Evolutionary conservation across 2,888 invertebrate species (phyloP).

Genomic region (Smittia sp.): DNA sequence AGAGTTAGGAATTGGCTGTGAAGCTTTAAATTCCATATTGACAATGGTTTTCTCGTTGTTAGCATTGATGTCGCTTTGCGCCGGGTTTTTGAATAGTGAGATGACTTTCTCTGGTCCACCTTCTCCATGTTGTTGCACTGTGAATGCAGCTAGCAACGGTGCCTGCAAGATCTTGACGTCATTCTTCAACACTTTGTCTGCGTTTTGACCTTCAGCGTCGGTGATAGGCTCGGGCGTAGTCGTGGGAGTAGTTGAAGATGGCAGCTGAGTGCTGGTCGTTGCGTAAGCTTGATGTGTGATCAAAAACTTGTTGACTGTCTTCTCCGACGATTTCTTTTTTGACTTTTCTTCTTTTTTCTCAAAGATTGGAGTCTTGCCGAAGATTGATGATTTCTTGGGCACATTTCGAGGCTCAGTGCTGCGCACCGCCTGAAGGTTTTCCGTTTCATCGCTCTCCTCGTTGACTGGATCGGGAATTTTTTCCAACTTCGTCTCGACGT

Average conservation of each 20-base stretch:
- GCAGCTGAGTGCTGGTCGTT: slow-evolving; percentile 53
- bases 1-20: slow-evolving; percentile 39
- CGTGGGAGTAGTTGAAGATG: slow-evolving; percentile 57
- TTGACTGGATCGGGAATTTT: slow-evolving; percentile 47
- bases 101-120: slow-evolving; percentile 78
- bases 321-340: slow-evolving; percentile 47
- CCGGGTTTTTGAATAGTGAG: slow-evolving; percentile 62
- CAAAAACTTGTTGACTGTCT: slow-evolving; percentile 45
- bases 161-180: slow-evolving; percentile 79
- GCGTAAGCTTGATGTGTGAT: slow-evolving; percentile 43
- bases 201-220: slow-evolving; percentile 65
- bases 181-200: slow-evolving; percentile 64
- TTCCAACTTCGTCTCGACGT: slow-evolving; percentile 53
- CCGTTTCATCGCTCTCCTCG: slow-evolving; percentile 53
- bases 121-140: slow-evolving; percentile 76
- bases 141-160: slow-evolving; percentile 79
- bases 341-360: slow-evolving; percentile 42
- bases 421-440: slow-evolving; percentile 51
- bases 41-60: slow-evolving; percentile 41
- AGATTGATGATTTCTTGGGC: slow-evolving; percentile 48
- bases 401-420: slow-evolving; percentile 48
- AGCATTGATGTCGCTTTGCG: slow-evolving; percentile 44
- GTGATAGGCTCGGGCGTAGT: slow-evolving; percentile 67
- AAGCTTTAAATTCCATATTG: slow-evolving; percentile 26
- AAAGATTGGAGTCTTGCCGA: slow-evolving; percentile 34